Percentiles rank a stretch among this genome's conserved stretches.
Evolutionary conservation across 2,113 vertebrate genomes (phyloP).

Genomic region (Nesoenas mayeri): DNA sequence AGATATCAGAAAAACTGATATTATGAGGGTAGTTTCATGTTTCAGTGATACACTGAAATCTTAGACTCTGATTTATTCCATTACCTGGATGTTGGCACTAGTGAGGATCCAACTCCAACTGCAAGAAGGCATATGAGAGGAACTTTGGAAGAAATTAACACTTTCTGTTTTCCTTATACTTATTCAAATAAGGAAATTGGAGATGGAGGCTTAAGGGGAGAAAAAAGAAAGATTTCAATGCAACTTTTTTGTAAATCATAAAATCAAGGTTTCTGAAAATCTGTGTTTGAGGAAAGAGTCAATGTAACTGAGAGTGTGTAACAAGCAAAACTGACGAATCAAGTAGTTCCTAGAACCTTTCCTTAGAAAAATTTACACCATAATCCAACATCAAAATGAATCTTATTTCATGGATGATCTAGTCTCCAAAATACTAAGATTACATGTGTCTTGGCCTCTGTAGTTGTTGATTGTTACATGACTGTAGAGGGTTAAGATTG

Average conservation of each 20-base stretch:
- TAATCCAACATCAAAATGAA: not conserved
- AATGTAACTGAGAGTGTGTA: not conserved
- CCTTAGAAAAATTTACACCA: not conserved
- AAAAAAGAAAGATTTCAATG: not conserved
- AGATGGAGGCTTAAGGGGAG: not conserved
- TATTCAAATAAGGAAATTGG: not conserved
- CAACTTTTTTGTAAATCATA: not conserved
- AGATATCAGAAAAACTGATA: not conserved
- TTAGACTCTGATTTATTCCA: not conserved
- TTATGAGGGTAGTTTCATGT: not conserved
- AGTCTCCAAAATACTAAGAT: not conserved
- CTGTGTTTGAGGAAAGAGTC: not conserved
- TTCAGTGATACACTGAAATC: not conserved
- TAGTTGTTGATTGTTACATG: not conserved
- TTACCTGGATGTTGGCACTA: not conserved
- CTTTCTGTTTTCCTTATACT: not conserved
- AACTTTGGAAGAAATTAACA: not conserved
- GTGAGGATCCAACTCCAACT: not conserved
- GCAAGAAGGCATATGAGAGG: not conserved
- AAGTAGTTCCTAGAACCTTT: not conserved
- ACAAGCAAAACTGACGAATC: not conserved
- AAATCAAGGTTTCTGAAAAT: not conserved
- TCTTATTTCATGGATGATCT: not conserved
- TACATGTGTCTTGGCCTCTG: not conserved
- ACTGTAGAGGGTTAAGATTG: too few species aligned